Evolutionary conservation across 2,113 vertebrate genomes (phyloP).

Genomic region (Pholis gunnellus): DNA sequence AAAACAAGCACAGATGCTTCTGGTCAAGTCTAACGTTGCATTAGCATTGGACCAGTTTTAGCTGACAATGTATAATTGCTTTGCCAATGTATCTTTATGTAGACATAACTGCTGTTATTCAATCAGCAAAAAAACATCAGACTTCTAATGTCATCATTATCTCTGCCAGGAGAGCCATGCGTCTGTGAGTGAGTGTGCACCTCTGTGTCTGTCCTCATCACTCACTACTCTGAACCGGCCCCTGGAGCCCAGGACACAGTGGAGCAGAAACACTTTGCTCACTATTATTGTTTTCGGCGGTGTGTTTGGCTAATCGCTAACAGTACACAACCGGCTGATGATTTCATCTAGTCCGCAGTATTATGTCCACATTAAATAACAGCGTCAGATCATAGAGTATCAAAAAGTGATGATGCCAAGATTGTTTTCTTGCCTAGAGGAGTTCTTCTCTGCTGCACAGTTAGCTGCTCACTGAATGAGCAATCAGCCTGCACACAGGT

Average conservation of each 20-base stretch:
- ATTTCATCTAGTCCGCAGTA: too few species aligned
- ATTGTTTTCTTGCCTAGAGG: not conserved
- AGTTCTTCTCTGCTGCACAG: not conserved
- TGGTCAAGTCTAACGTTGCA: not conserved
- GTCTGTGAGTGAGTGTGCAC: too few species aligned
- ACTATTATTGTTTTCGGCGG: too few species aligned
- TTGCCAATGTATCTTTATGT: not conserved
- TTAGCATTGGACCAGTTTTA: not conserved
- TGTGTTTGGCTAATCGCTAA: too few species aligned
- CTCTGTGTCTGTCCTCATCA: too few species aligned
- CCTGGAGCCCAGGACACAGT: too few species aligned
- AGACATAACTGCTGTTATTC: constrained; percentile 11
- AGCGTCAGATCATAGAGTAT: too few species aligned
- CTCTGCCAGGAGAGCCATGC: too few species aligned
- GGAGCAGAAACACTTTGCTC: too few species aligned
- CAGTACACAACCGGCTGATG: too few species aligned
- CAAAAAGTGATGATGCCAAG: not conserved
- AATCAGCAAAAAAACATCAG: not conserved
- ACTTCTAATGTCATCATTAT: not conserved
- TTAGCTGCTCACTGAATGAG: not conserved
- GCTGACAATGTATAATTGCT: not conserved
- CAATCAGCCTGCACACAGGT: not conserved
- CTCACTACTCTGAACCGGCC: too few species aligned
- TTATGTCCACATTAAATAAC: too few species aligned
- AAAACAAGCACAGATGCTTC: not conserved